These are phyloP conservation scores for Cephus pulcher DNA, from an alignment of 2,888 invertebrate species.

Conservation along the genomic window DNA sequence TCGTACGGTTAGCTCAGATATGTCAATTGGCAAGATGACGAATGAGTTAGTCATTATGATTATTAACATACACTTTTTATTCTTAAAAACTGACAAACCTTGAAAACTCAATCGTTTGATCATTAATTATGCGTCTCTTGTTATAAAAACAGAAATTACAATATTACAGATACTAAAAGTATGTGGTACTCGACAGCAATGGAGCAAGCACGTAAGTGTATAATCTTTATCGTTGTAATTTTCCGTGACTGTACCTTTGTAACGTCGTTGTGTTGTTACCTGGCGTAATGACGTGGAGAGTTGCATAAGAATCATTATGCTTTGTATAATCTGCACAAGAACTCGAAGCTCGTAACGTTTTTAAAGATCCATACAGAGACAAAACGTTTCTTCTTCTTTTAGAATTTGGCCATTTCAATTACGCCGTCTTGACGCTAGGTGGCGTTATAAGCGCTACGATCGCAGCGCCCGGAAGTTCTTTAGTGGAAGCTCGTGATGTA, in stretches of 20 bases:
- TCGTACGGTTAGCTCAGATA: background rate
- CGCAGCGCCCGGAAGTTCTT: constrained; percentile 9
- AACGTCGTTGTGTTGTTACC: background rate
- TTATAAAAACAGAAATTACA: background rate
- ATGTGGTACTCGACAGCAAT: background rate
- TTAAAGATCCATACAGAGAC: background rate
- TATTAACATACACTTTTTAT: background rate
- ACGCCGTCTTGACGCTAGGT: constrained; percentile 5
- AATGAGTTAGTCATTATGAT: background rate
- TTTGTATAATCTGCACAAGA: background rate
- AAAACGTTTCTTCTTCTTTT: background rate
- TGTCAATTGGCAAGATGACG: background rate
- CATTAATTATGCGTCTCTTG: background rate
- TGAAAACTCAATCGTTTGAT: background rate
- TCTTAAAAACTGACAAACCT: background rate
- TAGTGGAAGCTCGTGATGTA: background rate
- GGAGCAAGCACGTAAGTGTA: background rate
- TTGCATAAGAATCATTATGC: background rate
- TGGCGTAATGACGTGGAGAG: background rate
- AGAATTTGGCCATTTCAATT: background rate
- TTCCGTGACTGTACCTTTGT: background rate
- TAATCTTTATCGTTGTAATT: background rate
- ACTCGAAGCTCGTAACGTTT: background rate
- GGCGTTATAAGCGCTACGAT: constrained; percentile 7
- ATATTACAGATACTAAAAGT: background rate